These are phyloP conservation scores for Pygocentrus nattereri DNA, from an alignment of 2,797 vertebrate species.

Conservation along the genomic window DNA sequence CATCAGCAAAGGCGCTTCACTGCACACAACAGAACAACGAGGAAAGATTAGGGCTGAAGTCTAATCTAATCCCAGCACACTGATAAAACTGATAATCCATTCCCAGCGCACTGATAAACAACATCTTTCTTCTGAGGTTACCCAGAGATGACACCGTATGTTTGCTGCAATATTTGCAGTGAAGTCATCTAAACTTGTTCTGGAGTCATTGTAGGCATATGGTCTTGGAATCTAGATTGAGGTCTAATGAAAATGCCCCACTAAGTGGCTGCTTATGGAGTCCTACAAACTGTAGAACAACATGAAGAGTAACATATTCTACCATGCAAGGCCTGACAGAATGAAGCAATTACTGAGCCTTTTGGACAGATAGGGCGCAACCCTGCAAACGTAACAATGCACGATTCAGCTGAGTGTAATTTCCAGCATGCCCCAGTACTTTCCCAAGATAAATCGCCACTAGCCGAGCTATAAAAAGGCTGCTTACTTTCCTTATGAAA, in stretches of 20 bases:
- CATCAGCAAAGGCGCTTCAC: no score
- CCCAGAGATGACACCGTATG: background rate
- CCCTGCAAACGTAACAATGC: slow-evolving; percentile 57
- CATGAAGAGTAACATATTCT: slow-evolving; percentile 39
- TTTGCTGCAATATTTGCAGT: background rate
- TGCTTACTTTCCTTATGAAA: slow-evolving; percentile 57
- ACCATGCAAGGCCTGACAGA: slow-evolving; percentile 35
- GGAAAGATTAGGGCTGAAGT: background rate
- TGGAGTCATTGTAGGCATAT: background rate
- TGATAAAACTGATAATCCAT: no score
- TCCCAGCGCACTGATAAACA: no score
- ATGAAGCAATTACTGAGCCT: slow-evolving; percentile 50
- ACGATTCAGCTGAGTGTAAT: slow-evolving; percentile 54
- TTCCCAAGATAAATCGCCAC: slow-evolving; percentile 61
- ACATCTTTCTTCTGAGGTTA: slow-evolving; percentile 7
- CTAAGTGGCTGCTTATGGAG: slow-evolving; percentile 2
- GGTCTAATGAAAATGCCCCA: slow-evolving; percentile 12
- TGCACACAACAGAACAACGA: no score
- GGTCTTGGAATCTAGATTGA: slow-evolving; percentile 7
- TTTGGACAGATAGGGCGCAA: slow-evolving; percentile 49
- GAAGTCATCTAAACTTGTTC: background rate
- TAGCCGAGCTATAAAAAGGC: slow-evolving; percentile 61
- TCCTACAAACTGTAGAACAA: background rate
- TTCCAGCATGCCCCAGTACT: slow-evolving; percentile 52
- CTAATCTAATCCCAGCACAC: background rate